These are phyloP conservation scores for Chlorodrepanis virens DNA, from an alignment of 2,113 vertebrate genomes.

Conservation along the genomic window DNA sequence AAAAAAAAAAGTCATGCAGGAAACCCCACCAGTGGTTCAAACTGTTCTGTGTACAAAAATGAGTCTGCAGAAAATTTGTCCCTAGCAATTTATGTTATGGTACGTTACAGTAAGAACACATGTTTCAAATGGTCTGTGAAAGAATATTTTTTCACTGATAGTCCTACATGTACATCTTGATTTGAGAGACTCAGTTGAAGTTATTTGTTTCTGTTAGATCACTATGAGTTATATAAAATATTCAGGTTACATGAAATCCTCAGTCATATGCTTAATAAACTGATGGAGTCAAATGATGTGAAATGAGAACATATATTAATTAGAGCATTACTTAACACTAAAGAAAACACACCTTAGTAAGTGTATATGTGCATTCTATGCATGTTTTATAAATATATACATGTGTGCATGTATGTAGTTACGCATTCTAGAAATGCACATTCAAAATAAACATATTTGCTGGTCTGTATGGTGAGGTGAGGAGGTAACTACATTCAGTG, in stretches of 20 bases:
- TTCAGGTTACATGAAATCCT: background rate
- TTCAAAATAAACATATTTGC: background rate
- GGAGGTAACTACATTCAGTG: background rate
- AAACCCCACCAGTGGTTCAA: background rate
- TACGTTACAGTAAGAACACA: background rate
- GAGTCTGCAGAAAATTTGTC: background rate
- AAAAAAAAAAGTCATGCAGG: fast-evolving
- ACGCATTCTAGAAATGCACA: background rate
- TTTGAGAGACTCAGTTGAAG: background rate
- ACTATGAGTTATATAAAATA: background rate
- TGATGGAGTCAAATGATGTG: background rate
- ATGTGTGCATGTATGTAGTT: too few species aligned
- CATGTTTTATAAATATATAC: background rate
- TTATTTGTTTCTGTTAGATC: background rate
- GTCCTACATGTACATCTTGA: background rate
- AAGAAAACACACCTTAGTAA: background rate
- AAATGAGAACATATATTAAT: background rate
- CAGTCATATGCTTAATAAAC: background rate
- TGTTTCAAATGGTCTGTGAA: background rate
- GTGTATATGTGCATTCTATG: background rate
- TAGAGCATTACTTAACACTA: background rate
- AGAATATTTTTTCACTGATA: background rate
- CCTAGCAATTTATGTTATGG: background rate
- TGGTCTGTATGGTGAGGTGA: background rate
- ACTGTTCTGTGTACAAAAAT: background rate